Base-by-base conservation (phyloP, 2,888 invertebrate species). In the Macaria notata region DNA sequence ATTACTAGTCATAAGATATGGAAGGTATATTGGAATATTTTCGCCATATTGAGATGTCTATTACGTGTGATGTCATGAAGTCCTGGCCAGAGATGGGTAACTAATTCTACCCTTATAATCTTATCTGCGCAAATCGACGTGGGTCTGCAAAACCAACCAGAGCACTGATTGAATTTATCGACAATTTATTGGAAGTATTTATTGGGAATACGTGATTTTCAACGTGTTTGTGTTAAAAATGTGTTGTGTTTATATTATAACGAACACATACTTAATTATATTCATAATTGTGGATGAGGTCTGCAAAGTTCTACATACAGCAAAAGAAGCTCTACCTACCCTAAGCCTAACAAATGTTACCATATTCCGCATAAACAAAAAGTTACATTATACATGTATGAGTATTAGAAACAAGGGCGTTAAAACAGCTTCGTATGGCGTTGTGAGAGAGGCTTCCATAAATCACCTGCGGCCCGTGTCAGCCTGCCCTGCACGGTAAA, bases 401-500 rank as follows among this genome's bases (percentile, higher is more conserved):
- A 41, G 44, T 56, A 58, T 54, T 58, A 46, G 44, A 55, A 52
- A 59, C 49, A 45, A 52, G 53, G 46, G 46, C 48, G 38, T 64
- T 71, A 72, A 72, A 72, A 60, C 68, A 47, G 68, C 75, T 74
- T 75, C 4, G 41, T 31, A 81, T 74, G 73, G 68, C 73, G 77
- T 77, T 69, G 77, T 80, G 83, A 87, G 80, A 86, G 76, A 83
- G 85, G 83, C 71, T 79, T 68, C 79, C 83, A 88, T 89, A 88
- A 89, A 88, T 89, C 88, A 87, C 81, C 75, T 74, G 74, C 64
- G 75, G 68, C 88, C 88, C 88, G 78, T 80, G 88, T 88, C 86
- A 82, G 70, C 66, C 70, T 65, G 57, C 68, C 66, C 70, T 65
- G 57, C 68, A 75, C 73, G 72, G 79, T 85, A 85, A 85, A 85